Evolutionary conservation across 1,140 invertebrate genomes (phyloP), one percentile per base, ranked within the genome.

Genomic region (Drosophila varians): DNA sequence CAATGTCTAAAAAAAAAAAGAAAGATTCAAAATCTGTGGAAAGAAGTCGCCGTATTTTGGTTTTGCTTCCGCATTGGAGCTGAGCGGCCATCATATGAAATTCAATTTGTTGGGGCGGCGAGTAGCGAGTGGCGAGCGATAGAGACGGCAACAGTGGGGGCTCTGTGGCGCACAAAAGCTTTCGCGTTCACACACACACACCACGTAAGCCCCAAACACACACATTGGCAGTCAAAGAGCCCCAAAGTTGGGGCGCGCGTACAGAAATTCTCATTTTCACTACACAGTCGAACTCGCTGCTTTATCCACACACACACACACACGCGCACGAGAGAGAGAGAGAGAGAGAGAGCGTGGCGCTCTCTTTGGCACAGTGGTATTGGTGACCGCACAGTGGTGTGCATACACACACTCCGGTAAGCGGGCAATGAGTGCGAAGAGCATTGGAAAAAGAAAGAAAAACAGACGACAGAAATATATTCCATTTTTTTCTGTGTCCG

Each of bases 361-460:
- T 66, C 64, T 66, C 62, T 19, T 11, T 12, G 14, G 34, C 31
- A 28, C 45, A 34, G 9, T 80, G 36, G 73, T 87, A 68, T 74
- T 82, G 57, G 80, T 87, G 64, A 9, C n/a, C 43, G 60, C 60
- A 55, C 80, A 78, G 56, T 76, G 45, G 73, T 80, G 76, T 76
- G 72, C 68, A 86, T 80, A 80, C 73, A 80, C 82, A 86, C 69
- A 86, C 56, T 53, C 77, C 68, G 28, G 62, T 74, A 66, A 45
- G 55, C 64, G 46, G 12, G n/a, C 73, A 77, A 73, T 56, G 88
- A 90, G 88, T 90, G 88, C 78, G 88, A 90, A 78, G 73, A 90
- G 88, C 83, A 90, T 84, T 90, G 83, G 73, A 90, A 90, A 90
- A 90, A 89, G 88, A 90, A 90, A 90, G 89, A 90, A 90, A 88